Evolutionary conservation across 2,113 vertebrate genomes (phyloP).

Genomic region (Macquaria australasica): DNA sequence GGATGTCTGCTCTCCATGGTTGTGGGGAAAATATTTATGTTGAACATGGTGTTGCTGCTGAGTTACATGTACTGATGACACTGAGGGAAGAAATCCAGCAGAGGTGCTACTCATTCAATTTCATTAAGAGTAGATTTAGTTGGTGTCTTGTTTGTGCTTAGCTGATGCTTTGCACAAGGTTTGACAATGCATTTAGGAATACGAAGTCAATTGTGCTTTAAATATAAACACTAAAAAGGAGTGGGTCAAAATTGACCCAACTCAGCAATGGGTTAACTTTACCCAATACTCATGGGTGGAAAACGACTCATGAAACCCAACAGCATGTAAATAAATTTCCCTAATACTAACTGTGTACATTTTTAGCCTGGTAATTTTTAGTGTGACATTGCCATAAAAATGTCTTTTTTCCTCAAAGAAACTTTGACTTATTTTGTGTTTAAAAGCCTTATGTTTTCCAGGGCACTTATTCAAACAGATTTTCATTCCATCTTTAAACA

Average conservation of each 20-base stretch:
- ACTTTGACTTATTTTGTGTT: neutral
- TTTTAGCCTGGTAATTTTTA: neutral
- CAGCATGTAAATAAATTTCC: neutral
- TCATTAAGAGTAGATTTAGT: conserved; percentile 4
- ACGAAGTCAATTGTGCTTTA: neutral
- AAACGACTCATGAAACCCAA: neutral
- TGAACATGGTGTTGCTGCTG: conserved; percentile 39
- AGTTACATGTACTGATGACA: conserved; percentile 35
- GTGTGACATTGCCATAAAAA: neutral
- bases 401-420: neutral
- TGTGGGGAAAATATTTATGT: conserved; percentile 63
- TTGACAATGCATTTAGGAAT: neutral
- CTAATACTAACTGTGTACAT: neutral
- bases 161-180: neutral
- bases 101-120: conserved; percentile 19
- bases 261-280: neutral
- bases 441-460: neutral
- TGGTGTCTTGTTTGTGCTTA: neutral
- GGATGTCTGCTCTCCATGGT: conserved; percentile 41
- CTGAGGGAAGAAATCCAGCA: conserved; percentile 18
- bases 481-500: neutral
- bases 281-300: neutral
- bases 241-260: neutral
- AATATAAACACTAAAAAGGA: neutral
- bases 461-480: neutral